These are phyloP conservation scores for Lycopodina hypogea DNA, from an alignment of 37 sponge, comb jelly and placozoan species.

Conservation along the genomic window DNA sequence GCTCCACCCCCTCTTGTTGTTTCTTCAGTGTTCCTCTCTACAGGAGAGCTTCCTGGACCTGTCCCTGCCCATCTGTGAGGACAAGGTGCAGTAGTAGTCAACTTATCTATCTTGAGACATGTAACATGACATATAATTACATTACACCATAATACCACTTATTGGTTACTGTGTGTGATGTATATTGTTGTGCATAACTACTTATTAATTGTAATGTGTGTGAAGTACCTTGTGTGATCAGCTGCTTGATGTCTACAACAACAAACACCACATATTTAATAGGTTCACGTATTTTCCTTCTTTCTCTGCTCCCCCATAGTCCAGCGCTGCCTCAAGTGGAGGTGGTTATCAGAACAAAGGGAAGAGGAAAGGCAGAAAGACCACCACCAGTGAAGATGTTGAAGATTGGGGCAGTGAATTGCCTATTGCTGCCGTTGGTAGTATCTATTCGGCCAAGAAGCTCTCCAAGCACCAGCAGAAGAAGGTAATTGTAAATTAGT, in stretches of 20 bases:
- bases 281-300: too few relatives aligned
- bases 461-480: conserved; percentile 51
- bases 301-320: too few relatives aligned
- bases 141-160: too few relatives aligned
- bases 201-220: too few relatives aligned
- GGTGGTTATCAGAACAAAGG: conserved; percentile 9
- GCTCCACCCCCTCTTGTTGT: too few relatives aligned
- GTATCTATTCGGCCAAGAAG: background rate
- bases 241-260: background rate
- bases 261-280: background rate
- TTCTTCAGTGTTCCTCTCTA: conserved; percentile 41
- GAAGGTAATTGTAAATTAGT: conserved; percentile 24
- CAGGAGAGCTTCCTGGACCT: conserved; percentile 82
- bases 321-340: too few relatives aligned
- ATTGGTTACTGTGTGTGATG: too few relatives aligned
- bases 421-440: too few relatives aligned
- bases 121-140: too few relatives aligned
- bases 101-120: too few relatives aligned
- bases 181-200: too few relatives aligned
- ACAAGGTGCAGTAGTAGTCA: conserved; percentile 64
- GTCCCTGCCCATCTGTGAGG: conserved; percentile 65
- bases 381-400: background rate
- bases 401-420: background rate
- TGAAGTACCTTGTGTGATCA: background rate
- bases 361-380: background rate